These are phyloP conservation scores for Dioctria rufipes DNA, from an alignment of 2,888 invertebrate species.

Conservation along the genomic window DNA sequence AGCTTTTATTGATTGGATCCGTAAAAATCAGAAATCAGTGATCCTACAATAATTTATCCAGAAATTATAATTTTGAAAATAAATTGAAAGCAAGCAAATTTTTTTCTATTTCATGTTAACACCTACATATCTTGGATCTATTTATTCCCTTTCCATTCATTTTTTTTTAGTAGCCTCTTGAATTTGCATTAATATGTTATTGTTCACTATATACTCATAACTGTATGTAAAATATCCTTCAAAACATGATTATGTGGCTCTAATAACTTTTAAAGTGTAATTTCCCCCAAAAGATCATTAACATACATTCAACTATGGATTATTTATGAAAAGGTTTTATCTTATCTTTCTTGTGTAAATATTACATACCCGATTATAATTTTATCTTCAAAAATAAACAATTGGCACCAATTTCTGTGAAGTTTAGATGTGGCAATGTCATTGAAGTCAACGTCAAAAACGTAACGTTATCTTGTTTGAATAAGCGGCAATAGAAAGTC, in stretches of 20 bases:
- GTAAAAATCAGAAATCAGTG: not conserved
- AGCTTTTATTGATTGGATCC: conserved; percentile 70
- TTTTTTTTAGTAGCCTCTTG: too few relatives aligned
- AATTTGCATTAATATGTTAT: too few relatives aligned
- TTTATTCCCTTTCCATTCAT: too few relatives aligned
- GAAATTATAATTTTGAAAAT: conserved; percentile 18
- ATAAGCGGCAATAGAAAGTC: conserved; percentile 24
- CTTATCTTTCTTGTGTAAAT: too few relatives aligned
- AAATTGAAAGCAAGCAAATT: not conserved
- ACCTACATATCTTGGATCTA: too few relatives aligned
- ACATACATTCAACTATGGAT: too few relatives aligned
- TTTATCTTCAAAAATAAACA: not conserved
- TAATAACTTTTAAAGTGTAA: too few relatives aligned
- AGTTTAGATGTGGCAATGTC: not conserved
- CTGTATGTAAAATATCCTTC: too few relatives aligned
- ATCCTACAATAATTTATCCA: not conserved
- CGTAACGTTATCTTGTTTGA: not conserved
- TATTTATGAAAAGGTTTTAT: too few relatives aligned
- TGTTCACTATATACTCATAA: too few relatives aligned
- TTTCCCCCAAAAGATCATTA: too few relatives aligned
- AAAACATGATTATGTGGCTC: too few relatives aligned
- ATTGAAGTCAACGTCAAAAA: not conserved
- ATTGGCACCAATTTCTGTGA: not conserved
- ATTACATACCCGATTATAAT: not conserved
- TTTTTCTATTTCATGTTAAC: not conserved